Evolutionary conservation across 1,140 invertebrate genomes (phyloP).

Genomic region (Homarus americanus): DNA sequence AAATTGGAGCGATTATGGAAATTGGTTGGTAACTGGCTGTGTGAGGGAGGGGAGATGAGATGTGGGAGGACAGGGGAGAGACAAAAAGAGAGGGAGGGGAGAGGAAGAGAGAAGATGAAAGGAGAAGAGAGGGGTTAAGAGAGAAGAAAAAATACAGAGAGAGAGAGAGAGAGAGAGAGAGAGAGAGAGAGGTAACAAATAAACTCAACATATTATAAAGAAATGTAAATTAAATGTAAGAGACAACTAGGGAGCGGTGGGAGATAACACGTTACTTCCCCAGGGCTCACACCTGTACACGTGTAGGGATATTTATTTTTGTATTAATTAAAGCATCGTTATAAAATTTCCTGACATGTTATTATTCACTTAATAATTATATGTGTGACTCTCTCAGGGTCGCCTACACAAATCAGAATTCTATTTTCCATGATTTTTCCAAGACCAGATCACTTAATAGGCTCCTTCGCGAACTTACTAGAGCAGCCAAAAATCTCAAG

Average conservation of each 20-base stretch:
- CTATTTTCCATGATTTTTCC: no score
- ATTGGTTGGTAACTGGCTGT: neutral
- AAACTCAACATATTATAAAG: neutral
- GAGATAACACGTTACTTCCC: neutral
- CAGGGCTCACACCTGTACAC: neutral
- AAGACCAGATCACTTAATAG: no score
- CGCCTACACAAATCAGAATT: no score
- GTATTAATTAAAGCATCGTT: neutral
- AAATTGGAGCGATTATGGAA: neutral
- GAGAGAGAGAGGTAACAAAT: slow-evolving; percentile 40
- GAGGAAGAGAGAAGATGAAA: neutral
- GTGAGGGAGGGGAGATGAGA: neutral
- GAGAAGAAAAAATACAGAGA: slow-evolving; percentile 34
- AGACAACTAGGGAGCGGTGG: neutral
- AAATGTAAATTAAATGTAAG: neutral
- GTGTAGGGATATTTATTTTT: neutral
- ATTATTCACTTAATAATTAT: slow-evolving; percentile 35
- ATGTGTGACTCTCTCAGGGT: no score
- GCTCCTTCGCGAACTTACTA: no score
- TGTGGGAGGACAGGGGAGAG: neutral
- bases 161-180: slow-evolving; percentile 34
- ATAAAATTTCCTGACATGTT: neutral
- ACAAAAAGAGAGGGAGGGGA: no score
- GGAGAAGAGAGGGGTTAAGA: neutral
- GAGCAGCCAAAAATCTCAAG: no score